These are phyloP conservation scores for Meloidogyne chitwoodi DNA, from an alignment of 1,140 invertebrate genomes.

Conservation along the genomic window DNA sequence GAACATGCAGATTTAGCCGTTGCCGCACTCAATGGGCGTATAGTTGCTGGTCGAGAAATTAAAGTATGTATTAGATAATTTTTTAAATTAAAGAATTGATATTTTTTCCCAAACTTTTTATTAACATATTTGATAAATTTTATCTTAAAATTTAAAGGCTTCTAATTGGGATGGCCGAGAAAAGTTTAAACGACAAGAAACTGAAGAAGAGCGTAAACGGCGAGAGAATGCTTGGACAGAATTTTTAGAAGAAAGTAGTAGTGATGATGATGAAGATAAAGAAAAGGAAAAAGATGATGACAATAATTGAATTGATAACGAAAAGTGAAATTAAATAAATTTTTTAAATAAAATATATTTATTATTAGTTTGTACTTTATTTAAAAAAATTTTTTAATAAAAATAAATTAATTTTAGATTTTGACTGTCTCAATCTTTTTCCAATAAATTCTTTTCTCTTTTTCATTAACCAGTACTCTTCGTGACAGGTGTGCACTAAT, in stretches of 20 bases:
- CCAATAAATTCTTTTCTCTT: no score
- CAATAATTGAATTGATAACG: neutral
- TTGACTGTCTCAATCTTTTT: no score
- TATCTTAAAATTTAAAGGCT: slow-evolving; percentile 63
- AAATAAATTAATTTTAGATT: no score
- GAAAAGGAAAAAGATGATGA: neutral
- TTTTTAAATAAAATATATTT: neutral
- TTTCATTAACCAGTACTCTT: no score
- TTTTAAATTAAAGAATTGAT: no score
- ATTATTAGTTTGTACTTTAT: neutral
- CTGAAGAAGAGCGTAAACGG: slow-evolving; percentile 77
- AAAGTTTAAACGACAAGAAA: slow-evolving; percentile 78
- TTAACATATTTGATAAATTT: no score
- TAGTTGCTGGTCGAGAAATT: slow-evolving; percentile 80
- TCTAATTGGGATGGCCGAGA: slow-evolving; percentile 91
- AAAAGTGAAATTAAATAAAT: neutral
- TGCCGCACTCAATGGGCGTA: slow-evolving; percentile 79
- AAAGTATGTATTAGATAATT: slow-evolving; percentile 37
- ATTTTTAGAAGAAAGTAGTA: slow-evolving; percentile 62
- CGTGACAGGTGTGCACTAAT: no score
- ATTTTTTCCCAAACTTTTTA: no score
- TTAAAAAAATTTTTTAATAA: no score
- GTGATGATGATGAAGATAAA: slow-evolving; percentile 25
- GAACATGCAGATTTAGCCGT: slow-evolving; percentile 87
- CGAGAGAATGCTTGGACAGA: slow-evolving; percentile 81